These are phyloP conservation scores for Zoanthus gigantus DNA, from an alignment of 92 coral and sea anemone species.

Conservation along the genomic window DNA sequence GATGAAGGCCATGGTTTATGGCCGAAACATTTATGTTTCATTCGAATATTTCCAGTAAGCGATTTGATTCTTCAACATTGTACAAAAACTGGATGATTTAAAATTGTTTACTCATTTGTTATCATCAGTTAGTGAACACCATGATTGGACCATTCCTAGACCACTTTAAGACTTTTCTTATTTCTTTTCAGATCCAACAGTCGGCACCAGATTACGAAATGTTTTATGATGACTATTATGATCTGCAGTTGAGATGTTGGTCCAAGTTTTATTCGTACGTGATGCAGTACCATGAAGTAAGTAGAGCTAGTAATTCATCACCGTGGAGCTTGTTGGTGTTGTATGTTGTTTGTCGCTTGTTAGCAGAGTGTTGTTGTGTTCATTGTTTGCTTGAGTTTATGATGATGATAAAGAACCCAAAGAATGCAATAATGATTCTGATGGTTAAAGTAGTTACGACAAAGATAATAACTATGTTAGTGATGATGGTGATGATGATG, in stretches of 20 bases:
- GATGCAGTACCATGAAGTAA: constrained; percentile 94
- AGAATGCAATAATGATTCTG: neutral
- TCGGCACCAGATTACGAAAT: constrained; percentile 92
- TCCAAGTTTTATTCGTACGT: constrained; percentile 90
- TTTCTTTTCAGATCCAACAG: constrained; percentile 77
- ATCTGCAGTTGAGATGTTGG: constrained; percentile 96
- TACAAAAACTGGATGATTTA: too few relatives aligned
- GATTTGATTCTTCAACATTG: too few relatives aligned
- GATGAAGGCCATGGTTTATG: too few relatives aligned
- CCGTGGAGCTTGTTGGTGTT: neutral
- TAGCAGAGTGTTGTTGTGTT: neutral
- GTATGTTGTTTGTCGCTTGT: neutral
- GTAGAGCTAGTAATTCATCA: neutral
- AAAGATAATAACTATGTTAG: neutral
- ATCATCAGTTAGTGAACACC: too few relatives aligned
- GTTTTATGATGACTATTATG: constrained; percentile 87
- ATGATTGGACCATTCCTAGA: too few relatives aligned
- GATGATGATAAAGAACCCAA: neutral
- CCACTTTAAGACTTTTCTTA: neutral
- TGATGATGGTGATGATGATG: neutral
- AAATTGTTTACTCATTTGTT: too few relatives aligned
- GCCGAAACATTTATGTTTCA: too few relatives aligned
- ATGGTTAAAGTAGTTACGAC: neutral
- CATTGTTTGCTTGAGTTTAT: neutral
- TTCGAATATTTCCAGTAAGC: too few relatives aligned